These are phyloP conservation scores for Agrochola lychnidis DNA, from an alignment of 2,888 invertebrate genomes.

Conservation along the genomic window DNA sequence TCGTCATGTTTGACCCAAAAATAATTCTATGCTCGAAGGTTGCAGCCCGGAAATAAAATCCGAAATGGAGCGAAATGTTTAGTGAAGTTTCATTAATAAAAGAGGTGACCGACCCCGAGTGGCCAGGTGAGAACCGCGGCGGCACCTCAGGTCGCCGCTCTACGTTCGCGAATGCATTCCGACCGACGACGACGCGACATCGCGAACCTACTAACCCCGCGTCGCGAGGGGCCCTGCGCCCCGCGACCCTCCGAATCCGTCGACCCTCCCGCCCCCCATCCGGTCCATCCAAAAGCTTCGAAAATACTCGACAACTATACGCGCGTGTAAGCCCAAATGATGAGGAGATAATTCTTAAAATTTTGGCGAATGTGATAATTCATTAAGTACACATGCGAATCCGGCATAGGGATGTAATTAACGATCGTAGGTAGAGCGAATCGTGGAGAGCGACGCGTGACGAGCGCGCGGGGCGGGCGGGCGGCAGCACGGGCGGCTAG, in stretches of 20 bases:
- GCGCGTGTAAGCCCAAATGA: constrained; percentile 81
- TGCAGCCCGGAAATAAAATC: constrained; percentile 55
- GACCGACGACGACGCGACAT: constrained; percentile 89
- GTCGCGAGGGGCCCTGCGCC: constrained; percentile 88
- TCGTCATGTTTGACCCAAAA: constrained; percentile 84
- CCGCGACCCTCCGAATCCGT: constrained; percentile 88
- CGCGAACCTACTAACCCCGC: constrained; percentile 91
- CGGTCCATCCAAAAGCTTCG: constrained; percentile 89
- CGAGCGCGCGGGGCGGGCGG: constrained; percentile 86
- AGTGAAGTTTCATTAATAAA: constrained; percentile 72
- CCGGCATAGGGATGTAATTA: constrained; percentile 74
- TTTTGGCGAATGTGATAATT: constrained; percentile 67
- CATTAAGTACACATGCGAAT: constrained; percentile 69
- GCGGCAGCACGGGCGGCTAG: constrained; percentile 87
- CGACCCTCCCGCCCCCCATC: constrained; percentile 85
- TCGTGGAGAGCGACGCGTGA: constrained; percentile 79
- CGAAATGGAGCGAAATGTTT: constrained; percentile 63
- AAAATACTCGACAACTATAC: constrained; percentile 87
- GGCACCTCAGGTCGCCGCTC: constrained; percentile 90
- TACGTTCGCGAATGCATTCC: constrained; percentile 90
- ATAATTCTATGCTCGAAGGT: constrained; percentile 69
- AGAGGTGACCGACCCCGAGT: constrained; percentile 82
- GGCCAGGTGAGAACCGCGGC: constrained; percentile 86
- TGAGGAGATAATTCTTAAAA: constrained; percentile 73
- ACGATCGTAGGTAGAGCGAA: constrained; percentile 76